These are phyloP conservation scores for Hyalella azteca DNA, from an alignment of 2,888 invertebrate species.

Conservation along the genomic window DNA sequence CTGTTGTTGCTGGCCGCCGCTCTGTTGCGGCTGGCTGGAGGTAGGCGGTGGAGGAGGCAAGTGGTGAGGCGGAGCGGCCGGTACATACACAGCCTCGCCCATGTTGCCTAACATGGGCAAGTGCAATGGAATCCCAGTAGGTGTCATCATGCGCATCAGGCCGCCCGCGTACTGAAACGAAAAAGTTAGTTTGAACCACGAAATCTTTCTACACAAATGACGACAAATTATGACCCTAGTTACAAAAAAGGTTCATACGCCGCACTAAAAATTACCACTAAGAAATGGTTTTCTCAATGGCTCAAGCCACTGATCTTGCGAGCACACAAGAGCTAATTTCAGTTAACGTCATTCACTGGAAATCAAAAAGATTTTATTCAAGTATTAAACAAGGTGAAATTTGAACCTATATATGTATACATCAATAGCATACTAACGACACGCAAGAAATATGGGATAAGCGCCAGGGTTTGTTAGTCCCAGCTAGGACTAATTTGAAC, in stretches of 20 bases:
- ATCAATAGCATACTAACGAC: too few species aligned
- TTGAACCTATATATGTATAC: too few species aligned
- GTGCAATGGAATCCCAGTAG: not conserved
- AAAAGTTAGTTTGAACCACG: not conserved
- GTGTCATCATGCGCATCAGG: not conserved
- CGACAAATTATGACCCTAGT: not conserved
- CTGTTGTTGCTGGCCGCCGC: constrained; percentile 32
- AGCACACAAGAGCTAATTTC: too few species aligned
- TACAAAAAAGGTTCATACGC: not conserved
- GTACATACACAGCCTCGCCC: constrained; percentile 22
- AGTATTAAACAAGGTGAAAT: too few species aligned
- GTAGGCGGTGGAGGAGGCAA: constrained; percentile 40
- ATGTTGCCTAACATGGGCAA: not conserved
- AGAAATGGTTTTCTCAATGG: too few species aligned
- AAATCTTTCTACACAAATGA: not conserved
- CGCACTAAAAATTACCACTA: too few species aligned
- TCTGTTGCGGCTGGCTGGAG: constrained; percentile 35
- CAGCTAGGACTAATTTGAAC: too few species aligned
- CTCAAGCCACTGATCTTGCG: too few species aligned
- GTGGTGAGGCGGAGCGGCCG: constrained; percentile 42
- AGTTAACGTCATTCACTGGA: too few species aligned
- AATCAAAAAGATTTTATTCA: too few species aligned
- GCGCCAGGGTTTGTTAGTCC: too few species aligned
- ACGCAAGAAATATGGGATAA: too few species aligned
- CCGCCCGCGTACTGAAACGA: not conserved